A percentile compares a stretch with the other conserved stretches of the same genome.
These are phyloP conservation scores for Perca flavescens DNA, from an alignment of 2,113 vertebrate species.

Conservation along the genomic window DNA sequence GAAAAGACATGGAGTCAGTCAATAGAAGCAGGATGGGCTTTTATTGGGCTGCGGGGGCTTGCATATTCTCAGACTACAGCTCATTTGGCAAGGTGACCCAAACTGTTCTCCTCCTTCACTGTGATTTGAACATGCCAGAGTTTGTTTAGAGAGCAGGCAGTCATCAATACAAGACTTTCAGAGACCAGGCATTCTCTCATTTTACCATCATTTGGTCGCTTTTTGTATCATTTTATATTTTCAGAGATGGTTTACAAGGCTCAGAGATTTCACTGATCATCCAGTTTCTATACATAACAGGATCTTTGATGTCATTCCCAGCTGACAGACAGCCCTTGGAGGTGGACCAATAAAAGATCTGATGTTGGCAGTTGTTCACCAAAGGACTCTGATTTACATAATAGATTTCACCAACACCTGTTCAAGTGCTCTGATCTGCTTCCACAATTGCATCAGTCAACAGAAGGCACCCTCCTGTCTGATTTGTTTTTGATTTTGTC, in stretches of 20 bases:
- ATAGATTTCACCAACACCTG: slow-evolving; percentile 66
- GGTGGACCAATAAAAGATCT: slow-evolving; percentile 23
- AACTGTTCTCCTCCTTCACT: slow-evolving; percentile 51
- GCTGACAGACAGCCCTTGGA: slow-evolving; percentile 51
- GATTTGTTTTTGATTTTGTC: slow-evolving; percentile 13
- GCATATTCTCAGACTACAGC: slow-evolving; percentile 69
- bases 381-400: slow-evolving; percentile 57
- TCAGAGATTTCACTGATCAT: background rate
- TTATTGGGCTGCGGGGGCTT: slow-evolving; percentile 57
- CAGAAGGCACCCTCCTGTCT: slow-evolving; percentile 29
- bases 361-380: slow-evolving; percentile 43
- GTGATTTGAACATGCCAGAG: slow-evolving; percentile 57
- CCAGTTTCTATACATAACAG: background rate
- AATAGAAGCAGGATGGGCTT: slow-evolving; percentile 52
- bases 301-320: slow-evolving; percentile 45
- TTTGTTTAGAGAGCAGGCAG: slow-evolving; percentile 68
- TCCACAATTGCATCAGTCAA: slow-evolving; percentile 23
- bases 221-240: slow-evolving; percentile 6
- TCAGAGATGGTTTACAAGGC: slow-evolving; percentile 3
- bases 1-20: slow-evolving; percentile 58
- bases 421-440: slow-evolving; percentile 50
- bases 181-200: slow-evolving; percentile 24
- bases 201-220: background rate
- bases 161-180: slow-evolving; percentile 8
- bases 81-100: slow-evolving; percentile 82